Conservation (phyloP, 2,888 invertebrate species). For the Mimas tiliae region DNA sequence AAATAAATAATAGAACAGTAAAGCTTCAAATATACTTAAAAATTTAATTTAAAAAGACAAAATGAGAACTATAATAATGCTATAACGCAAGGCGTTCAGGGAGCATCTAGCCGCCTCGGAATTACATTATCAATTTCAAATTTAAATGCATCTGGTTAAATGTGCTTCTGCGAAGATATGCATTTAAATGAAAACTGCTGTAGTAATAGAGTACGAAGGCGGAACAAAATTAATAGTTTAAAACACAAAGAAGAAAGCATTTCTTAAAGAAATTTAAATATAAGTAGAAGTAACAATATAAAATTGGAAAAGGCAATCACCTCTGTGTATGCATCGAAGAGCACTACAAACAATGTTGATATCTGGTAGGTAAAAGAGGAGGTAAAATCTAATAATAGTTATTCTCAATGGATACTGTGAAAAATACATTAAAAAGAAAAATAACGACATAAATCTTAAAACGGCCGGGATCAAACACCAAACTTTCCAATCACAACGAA, state of each 20-base stretch:
- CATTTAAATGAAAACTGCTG: slow-evolving; percentile 35
- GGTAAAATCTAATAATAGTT: no score
- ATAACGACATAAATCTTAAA: background rate
- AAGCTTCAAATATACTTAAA: no score
- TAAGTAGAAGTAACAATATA: background rate
- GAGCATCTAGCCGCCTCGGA: slow-evolving; percentile 30
- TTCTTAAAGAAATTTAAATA: background rate
- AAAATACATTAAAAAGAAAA: background rate
- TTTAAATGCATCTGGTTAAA: slow-evolving; percentile 37
- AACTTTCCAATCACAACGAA: background rate
- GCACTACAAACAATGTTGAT: background rate
- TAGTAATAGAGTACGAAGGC: slow-evolving; percentile 23
- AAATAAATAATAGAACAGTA: background rate
- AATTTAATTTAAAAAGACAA: slow-evolving; percentile 1
- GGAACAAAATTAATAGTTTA: slow-evolving; percentile 32
- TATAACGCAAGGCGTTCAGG: slow-evolving; percentile 15
- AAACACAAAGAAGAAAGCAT: slow-evolving; percentile 2
- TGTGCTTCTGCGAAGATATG: slow-evolving; percentile 31
- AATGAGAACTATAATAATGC: slow-evolving; percentile 21
- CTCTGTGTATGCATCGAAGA: background rate
- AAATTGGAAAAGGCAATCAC: background rate
- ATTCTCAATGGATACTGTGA: no score
- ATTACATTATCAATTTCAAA: slow-evolving; percentile 38
- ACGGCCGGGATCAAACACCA: background rate
- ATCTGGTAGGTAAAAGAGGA: background rate